Evolutionary conservation across 2,888 invertebrate genomes (phyloP).

Genomic region (Cheilosia soror): DNA sequence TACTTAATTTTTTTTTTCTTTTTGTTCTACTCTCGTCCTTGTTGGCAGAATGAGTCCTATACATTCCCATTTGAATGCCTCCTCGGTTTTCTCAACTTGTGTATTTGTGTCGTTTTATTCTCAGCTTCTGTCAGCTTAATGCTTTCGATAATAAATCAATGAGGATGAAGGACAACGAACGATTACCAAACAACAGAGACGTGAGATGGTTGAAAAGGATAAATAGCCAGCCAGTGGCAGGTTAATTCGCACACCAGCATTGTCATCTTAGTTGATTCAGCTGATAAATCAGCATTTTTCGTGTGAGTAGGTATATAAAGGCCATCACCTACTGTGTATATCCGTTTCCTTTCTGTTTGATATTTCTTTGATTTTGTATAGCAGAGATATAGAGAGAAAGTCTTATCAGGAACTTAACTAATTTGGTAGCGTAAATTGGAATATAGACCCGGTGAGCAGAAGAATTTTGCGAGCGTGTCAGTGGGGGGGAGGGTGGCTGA

Average conservation of each 20-base stretch:
- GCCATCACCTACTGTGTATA: conserved; percentile 14
- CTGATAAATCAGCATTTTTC: conserved; percentile 72
- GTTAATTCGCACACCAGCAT: conserved; percentile 71
- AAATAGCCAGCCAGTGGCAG: conserved; percentile 63
- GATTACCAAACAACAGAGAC: conserved; percentile 8
- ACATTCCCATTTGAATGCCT: conserved; percentile 9
- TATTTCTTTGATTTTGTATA: conserved; percentile 17
- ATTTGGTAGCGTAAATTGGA: conserved; percentile 66
- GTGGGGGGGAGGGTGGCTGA: background rate
- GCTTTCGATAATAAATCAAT: conserved; percentile 71
- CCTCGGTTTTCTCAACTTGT: background rate
- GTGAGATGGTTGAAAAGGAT: conserved; percentile 48
- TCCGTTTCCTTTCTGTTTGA: conserved; percentile 25
- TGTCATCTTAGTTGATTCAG: conserved; percentile 72
- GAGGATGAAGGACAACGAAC: conserved; percentile 49
- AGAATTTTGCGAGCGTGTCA: background rate
- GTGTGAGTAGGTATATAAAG: conserved; percentile 11
- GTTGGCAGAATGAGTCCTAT: background rate
- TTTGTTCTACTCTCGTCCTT: conserved; percentile 7
- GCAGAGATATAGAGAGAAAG: background rate
- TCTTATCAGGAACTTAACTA: conserved; percentile 50
- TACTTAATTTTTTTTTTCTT: background rate
- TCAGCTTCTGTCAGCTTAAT: conserved; percentile 71
- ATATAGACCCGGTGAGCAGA: conserved; percentile 38
- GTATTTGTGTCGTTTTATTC: conserved; percentile 60